phyloP scores from a whole-genome alignment of 2,797 vertebrate species.

The Rhadinocentrus ornatus region DNA sequence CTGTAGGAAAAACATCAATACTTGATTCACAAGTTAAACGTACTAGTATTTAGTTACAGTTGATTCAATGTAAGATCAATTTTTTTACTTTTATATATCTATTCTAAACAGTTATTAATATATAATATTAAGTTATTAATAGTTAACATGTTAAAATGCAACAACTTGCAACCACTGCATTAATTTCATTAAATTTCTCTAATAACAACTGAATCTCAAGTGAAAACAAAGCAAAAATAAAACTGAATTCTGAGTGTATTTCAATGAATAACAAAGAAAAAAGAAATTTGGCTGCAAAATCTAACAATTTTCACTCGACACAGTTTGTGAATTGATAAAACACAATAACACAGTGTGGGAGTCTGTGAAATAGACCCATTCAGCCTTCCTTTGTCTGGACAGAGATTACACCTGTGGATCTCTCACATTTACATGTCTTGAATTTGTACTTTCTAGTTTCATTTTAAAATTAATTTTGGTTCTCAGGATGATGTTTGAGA shows the following conservation, averaged over 20 bases:
- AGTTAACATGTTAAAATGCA: neutral
- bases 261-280: conserved; percentile 1
- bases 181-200: neutral
- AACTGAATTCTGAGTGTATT: neutral
- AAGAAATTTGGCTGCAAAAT: neutral
- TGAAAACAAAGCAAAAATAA: conserved; percentile 1
- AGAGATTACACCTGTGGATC: conserved; percentile 31
- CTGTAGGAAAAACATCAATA: neutral
- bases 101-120: neutral
- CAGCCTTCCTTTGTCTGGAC: conserved; percentile 25
- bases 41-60: neutral
- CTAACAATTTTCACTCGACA: conserved; percentile 2
- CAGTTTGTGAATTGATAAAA: conserved; percentile 25
- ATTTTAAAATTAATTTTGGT: conserved; percentile 41
- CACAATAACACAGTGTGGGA: conserved; percentile 15
- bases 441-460: conserved; percentile 41
- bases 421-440: conserved; percentile 26
- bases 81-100: neutral
- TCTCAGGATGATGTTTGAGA: conserved; percentile 9
- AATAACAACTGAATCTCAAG: neutral
- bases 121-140: no score
- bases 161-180: neutral
- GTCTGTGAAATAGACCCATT: conserved; percentile 18
- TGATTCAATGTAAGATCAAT: neutral
- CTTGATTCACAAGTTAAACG: neutral